These are phyloP conservation scores for Spheniscus mendiculus DNA, from an alignment of 2,113 vertebrate genomes.

Conservation along the genomic window DNA sequence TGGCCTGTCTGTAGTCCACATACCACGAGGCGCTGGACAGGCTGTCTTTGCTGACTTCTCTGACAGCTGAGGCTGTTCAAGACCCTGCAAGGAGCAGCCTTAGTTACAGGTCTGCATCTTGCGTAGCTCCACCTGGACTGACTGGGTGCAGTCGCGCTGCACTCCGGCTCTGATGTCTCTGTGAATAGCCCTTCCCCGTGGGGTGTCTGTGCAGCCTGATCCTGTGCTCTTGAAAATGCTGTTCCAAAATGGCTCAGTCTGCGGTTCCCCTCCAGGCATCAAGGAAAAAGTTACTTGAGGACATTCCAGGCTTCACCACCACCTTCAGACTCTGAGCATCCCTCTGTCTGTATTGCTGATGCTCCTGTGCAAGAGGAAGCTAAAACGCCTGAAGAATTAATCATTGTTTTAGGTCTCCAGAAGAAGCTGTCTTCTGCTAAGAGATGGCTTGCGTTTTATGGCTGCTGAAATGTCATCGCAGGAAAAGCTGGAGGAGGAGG, in stretches of 20 bases:
- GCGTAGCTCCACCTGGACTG: background rate
- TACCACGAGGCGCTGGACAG: background rate
- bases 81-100: background rate
- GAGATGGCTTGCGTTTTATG: background rate
- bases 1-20: background rate
- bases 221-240: background rate
- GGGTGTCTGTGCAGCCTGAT: background rate
- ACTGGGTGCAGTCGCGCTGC: accelerated
- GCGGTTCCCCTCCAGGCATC: background rate
- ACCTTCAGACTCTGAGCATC: background rate
- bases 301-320: background rate
- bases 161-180: accelerated
- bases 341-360: background rate
- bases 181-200: accelerated
- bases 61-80: background rate
- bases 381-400: background rate
- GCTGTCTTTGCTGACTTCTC: background rate
- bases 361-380: background rate
- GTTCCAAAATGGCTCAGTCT: background rate
- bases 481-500: constrained; percentile 52
- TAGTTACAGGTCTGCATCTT: background rate
- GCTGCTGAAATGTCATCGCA: constrained; percentile 44
- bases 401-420: constrained; percentile 8
- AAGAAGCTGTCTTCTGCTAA: background rate
- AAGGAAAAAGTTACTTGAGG: background rate